Conservation (phyloP, 2,113 vertebrate genomes). For the Fregata magnificens region DNA sequence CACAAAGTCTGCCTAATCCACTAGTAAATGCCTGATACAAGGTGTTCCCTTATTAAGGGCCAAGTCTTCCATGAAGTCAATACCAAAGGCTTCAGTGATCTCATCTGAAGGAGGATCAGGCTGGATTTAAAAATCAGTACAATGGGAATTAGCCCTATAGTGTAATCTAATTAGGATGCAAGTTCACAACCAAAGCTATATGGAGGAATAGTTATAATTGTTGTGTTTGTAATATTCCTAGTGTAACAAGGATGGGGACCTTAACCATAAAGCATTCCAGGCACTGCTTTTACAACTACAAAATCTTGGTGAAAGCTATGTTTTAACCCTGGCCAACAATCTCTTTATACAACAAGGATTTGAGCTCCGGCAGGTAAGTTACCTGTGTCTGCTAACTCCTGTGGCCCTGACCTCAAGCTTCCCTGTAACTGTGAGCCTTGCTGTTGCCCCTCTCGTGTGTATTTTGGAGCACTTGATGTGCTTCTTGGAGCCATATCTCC, state of each 20-base stretch:
- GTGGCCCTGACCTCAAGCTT: neutral
- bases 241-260: neutral
- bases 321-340: slow-evolving; percentile 66
- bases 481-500: neutral
- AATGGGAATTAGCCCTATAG: neutral
- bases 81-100: neutral
- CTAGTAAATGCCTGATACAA: neutral
- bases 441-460: rapidly evolving
- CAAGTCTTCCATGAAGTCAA: neutral
- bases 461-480: neutral
- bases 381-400: neutral
- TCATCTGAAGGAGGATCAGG: neutral
- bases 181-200: neutral
- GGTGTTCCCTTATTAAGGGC: neutral
- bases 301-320: slow-evolving; percentile 13
- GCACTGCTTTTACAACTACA: slow-evolving; percentile 65
- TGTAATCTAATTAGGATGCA: neutral
- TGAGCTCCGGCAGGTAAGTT: slow-evolving; percentile 35
- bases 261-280: slow-evolving; percentile 55
- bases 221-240: neutral
- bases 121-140: neutral
- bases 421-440: neutral
- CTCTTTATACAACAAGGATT: slow-evolving; percentile 66
- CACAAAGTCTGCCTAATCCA: neutral
- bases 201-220: neutral